Base-by-base conservation (phyloP, 2,113 vertebrate genomes). In the Catagonus wagneri region DNA sequence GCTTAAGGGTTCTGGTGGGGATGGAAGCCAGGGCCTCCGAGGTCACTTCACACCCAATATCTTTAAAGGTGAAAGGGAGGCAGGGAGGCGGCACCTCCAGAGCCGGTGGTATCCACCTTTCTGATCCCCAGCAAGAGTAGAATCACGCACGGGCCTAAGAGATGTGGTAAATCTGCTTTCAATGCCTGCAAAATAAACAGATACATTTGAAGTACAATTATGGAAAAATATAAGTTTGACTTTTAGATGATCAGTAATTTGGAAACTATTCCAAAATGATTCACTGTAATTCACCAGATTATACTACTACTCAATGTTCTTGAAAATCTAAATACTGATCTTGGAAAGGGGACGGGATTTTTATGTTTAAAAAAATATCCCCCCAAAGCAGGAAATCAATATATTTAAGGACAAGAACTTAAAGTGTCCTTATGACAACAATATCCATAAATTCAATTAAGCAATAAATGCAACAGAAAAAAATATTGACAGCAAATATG, bases 21-120 rank as follows among this genome's bases (percentile, higher is more conserved):
- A 94, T 80, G n/a, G 80, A 96, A 94, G 90, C 34, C 81, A 95
- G 95, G 96, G 74, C 69, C 66, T 50, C 10, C 74, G 36, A 89
- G 34, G 29, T 79, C 86, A 72, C 50, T 97, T 95, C 86, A 80
- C 92, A 89, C 34, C 14, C n/a, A 20, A 32, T 16, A 58, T 91
- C 66, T 83, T 93, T 79, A 87, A 79, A 83, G 39, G 61, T 89
- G 39, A 69, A 89, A 79, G 80, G 66, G 23, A 66, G 2, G 66
- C 10, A 16, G 34, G 7, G 39, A 19, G 3, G 8, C 4, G 27
- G 6, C n/a, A 58, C 39, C 34, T 13, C 22, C 9, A 9, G 19
- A 65, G 17, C 0, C 2, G 3, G 2, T 2, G 13, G 3, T 39
- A 10, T 20, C 19, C 34, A 29, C 3, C 8, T 92, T 39, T 50